Evolutionary conservation across 2,113 vertebrate genomes (phyloP), one percentile per base, ranked within the genome.

Genomic region (Silurus meridionalis): DNA sequence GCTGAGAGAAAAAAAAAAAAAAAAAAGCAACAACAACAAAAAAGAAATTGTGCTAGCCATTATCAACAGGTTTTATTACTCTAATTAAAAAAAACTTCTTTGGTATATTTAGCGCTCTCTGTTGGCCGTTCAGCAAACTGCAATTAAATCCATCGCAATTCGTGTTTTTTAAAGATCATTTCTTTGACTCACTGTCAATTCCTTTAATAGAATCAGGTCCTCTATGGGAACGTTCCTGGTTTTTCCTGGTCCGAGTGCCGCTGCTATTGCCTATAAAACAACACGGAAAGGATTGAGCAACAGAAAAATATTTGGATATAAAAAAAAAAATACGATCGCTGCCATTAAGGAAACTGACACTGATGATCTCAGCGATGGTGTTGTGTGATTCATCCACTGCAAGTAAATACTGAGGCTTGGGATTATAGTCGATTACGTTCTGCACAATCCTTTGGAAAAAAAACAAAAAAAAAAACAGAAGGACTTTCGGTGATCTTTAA

Each of bases 331-430:
- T 57, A n/a, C 5, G 17, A 60, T 21, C 10, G n/a, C 14, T 60
- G 2, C 2, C 4, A 9, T 79, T 17, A 28, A 15, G 2, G 19
- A 80, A 77, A 83, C 89, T 66, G 90, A 99, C 98, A 96, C 95
- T 96, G 79, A 98, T 23, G 17, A 99, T 89, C 61, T 97, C 94
- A 87, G 94, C 92, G 90, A 97, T 90, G 0, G 95, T 96, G 23
- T 95, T 94, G 64, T 91, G 91, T 10, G 97, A 95, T 19, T 89
- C 88, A 61, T 99, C 98, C 89, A 98, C 94, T 8, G 96, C 97
- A 3, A 99, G 87, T 75, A 99, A 77, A 84, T 98, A 99, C 77
- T 91, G 93, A 0, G 86, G 87, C 37, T 88, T 92, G 0, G 98
- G 97, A 83, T 89, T 91, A 0, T 90, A 94, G 37, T 97, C 95